Base-by-base conservation (phyloP, 2,113 vertebrate genomes). In the Tetrao urogallus region DNA sequence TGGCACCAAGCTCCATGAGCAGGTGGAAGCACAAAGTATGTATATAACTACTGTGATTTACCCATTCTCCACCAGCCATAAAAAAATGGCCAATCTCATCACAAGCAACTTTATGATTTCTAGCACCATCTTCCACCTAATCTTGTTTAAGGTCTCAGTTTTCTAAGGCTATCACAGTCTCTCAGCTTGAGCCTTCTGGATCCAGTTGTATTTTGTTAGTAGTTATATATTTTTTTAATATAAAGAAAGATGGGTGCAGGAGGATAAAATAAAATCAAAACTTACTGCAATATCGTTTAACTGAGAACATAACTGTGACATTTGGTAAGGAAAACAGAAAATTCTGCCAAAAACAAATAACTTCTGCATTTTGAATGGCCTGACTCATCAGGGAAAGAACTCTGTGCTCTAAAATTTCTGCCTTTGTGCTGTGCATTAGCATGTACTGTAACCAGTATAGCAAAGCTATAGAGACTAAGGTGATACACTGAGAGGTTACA, bases 321-420 rank as follows among this genome's bases (percentile, higher is more conserved):
- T 86, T 86, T 91, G 88, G 86, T 85, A 91, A 92, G 56, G 60
- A 73, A 95, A 96, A 89, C 42, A 83, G 75, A 91, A 91, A 79
- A 83, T 94, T 92, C 76, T 91, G 94, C 75, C 93, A 91, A 82
- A 95, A 88, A 4, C 60, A 89, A 92, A 87, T 87, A 88, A 73
- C 11, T 2, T 78, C 88, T 75, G 52, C 80, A n/a, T 91, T 93
- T 94, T 75, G 93, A 95, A 93, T 89, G 47, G 6, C 8, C 85
- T 91, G 88, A 94, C 82, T 95, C 95, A 92, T 77, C 79, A 92
- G 73, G 72, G 65, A 78, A 82, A 87, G 76, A 91, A 86, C 60
- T 50, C 82, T 1, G 1, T 69, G 47, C 48, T 25, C 82, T 56
- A 88, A 56, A 50, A 82, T 24, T 52, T 80, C 61, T 72, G 27